These are phyloP conservation scores for Suricata suricatta DNA, from an alignment of 2,113 vertebrate genomes.

Conservation along the genomic window DNA sequence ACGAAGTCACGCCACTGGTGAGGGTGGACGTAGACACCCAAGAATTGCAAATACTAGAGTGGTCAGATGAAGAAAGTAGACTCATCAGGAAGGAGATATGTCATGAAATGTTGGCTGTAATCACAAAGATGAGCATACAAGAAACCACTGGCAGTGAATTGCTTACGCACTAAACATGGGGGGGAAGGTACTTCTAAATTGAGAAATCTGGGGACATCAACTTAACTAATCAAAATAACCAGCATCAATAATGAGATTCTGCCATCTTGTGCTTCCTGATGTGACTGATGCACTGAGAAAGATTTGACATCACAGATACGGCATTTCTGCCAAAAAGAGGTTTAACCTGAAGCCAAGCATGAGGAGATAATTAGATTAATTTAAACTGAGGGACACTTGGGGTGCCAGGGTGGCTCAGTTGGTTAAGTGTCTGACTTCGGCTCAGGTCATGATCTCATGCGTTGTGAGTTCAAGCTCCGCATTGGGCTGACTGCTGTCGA, in stretches of 20 bases:
- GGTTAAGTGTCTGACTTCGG: too few relatives aligned
- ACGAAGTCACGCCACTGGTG: not conserved
- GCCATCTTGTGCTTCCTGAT: not conserved
- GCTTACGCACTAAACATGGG: not conserved
- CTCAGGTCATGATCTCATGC: too few relatives aligned
- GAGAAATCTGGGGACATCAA: not conserved
- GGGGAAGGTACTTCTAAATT: not conserved
- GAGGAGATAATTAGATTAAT: not conserved
- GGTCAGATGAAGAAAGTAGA: not conserved
- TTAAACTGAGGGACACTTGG: not conserved
- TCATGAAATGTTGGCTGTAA: not conserved
- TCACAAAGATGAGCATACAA: not conserved
- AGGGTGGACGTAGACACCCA: not conserved
- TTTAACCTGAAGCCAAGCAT: not conserved
- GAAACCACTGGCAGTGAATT: not conserved
- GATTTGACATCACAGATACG: fast-evolving
- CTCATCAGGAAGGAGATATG: not conserved
- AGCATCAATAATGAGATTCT: too few relatives aligned
- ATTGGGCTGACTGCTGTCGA: too few relatives aligned
- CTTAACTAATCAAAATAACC: not conserved
- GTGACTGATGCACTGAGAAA: not conserved
- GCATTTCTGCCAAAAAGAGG: not conserved
- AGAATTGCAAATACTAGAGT: not conserved
- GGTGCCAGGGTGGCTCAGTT: too few relatives aligned
- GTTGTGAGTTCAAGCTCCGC: too few relatives aligned